Percentiles rank a stretch among this genome's conserved stretches.
Conservation (phyloP, 2,797 vertebrate species). For the Mormyrops attenuatus region DNA sequence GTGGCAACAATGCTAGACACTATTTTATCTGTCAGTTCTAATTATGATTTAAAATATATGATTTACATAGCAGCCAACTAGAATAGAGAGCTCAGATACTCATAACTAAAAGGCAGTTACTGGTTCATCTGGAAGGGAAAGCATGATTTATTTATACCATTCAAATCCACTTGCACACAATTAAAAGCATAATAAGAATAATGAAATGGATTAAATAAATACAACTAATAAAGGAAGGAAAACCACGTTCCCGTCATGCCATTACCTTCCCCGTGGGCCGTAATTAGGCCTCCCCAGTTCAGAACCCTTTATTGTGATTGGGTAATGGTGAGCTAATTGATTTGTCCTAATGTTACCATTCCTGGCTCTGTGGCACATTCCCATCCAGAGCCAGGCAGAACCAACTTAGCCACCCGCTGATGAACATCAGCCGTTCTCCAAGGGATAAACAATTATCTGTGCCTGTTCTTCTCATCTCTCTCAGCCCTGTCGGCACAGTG, state of each 20-base stretch:
- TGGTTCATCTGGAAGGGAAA: slow-evolving; percentile 64
- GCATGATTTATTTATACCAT: slow-evolving; percentile 55
- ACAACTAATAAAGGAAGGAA: slow-evolving; percentile 54
- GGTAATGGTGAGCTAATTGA: slow-evolving; percentile 67
- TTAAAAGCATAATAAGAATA: no score
- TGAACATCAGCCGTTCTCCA: slow-evolving; percentile 53
- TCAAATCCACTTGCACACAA: slow-evolving; percentile 57
- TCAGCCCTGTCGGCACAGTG: slow-evolving; percentile 27
- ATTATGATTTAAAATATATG: background rate
- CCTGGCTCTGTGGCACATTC: slow-evolving; percentile 44
- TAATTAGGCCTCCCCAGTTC: slow-evolving; percentile 67
- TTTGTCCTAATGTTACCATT: slow-evolving; percentile 65
- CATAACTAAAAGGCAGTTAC: slow-evolving; percentile 25
- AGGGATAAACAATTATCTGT: slow-evolving; percentile 56
- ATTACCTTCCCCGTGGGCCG: slow-evolving; percentile 63
- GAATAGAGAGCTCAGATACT: background rate
- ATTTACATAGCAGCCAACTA: background rate
- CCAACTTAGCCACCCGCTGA: slow-evolving; percentile 57
- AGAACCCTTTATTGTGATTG: slow-evolving; percentile 56
- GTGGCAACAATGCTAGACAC: background rate
- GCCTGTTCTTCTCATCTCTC: slow-evolving; percentile 32
- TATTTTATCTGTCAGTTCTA: background rate
- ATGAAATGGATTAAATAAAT: slow-evolving; percentile 65
- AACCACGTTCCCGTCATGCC: slow-evolving; percentile 51
- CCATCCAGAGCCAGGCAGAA: slow-evolving; percentile 44